phyloP scores from a whole-genome alignment of 2,888 invertebrate genomes.

The Carabus problematicus region DNA sequence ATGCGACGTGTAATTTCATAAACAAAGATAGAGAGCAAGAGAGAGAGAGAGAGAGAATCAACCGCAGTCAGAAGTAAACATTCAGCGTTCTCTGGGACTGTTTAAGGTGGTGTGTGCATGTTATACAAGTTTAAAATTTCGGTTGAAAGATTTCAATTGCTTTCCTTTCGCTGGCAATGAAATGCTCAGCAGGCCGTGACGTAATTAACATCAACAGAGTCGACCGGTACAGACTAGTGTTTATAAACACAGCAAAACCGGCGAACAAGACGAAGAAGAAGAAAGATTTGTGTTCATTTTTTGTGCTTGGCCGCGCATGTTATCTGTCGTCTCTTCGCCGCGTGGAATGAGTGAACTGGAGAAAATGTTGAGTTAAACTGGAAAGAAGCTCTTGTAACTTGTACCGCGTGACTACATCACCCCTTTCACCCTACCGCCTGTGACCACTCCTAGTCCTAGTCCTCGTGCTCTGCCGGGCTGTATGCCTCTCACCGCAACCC shows the following conservation, averaged over 20 bases:
- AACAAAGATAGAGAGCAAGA: constrained; percentile 6
- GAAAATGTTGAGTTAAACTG: no score
- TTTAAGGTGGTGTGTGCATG: constrained; percentile 6
- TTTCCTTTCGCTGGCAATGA: constrained; percentile 17
- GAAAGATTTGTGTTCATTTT: constrained; percentile 36
- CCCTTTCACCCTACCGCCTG: no score
- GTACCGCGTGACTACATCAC: no score
- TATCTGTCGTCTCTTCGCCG: constrained; percentile 10
- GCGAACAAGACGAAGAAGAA: background rate
- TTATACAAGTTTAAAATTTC: constrained; percentile 29
- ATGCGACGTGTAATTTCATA: constrained; percentile 15
- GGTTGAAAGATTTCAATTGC: constrained; percentile 35
- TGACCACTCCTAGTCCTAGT: no score
- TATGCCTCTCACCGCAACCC: no score
- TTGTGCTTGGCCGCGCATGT: constrained; percentile 29
- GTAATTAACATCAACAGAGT: constrained; percentile 15
- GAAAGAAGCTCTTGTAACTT: no score
- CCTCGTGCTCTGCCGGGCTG: no score
- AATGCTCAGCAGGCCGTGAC: constrained; percentile 16
- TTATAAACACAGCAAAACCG: background rate
- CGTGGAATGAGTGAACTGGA: no score
- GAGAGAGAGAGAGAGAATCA: background rate
- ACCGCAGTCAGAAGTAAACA: background rate
- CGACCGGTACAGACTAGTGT: background rate
- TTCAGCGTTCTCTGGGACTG: background rate